Evolutionary conservation across 2,797 vertebrate genomes (phyloP).

Genomic region (Apodemus agrarius): DNA sequence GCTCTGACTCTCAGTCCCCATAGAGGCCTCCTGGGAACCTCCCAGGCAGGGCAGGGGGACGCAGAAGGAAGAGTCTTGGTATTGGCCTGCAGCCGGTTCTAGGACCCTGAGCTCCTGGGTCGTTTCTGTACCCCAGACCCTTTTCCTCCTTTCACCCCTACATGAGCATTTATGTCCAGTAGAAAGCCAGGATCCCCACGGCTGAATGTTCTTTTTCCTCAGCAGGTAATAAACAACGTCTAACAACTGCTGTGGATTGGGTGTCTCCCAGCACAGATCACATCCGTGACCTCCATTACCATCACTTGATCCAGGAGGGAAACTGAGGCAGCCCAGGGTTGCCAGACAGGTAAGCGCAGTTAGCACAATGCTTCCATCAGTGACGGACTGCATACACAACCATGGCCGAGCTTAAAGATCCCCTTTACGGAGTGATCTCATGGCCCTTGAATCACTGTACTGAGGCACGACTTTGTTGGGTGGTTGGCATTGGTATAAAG

Average conservation of each 20-base stretch:
- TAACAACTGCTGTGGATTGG: background rate
- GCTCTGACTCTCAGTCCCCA: background rate
- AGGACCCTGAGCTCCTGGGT: background rate
- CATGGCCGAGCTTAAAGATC: background rate
- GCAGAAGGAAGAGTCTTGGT: background rate
- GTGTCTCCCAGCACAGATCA: background rate
- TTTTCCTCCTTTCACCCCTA: background rate
- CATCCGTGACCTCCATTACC: background rate
- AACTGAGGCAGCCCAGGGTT: background rate
- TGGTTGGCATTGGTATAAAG: background rate
- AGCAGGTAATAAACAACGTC: background rate
- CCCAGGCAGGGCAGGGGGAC: background rate
- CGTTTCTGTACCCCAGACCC: rapidly evolving
- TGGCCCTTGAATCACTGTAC: background rate
- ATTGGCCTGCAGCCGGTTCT: background rate
- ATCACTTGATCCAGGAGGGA: background rate
- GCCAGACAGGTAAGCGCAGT: background rate
- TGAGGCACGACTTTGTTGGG: too few species aligned
- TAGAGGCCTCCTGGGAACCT: background rate
- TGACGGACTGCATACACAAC: rapidly evolving
- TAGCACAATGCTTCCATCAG: too few species aligned
- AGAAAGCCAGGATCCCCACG: rapidly evolving
- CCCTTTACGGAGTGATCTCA: background rate
- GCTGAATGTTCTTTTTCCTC: background rate
- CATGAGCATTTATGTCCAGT: background rate